Evolutionary conservation across 1,140 invertebrate species (phyloP).

Genomic region (Nebria ingens): DNA sequence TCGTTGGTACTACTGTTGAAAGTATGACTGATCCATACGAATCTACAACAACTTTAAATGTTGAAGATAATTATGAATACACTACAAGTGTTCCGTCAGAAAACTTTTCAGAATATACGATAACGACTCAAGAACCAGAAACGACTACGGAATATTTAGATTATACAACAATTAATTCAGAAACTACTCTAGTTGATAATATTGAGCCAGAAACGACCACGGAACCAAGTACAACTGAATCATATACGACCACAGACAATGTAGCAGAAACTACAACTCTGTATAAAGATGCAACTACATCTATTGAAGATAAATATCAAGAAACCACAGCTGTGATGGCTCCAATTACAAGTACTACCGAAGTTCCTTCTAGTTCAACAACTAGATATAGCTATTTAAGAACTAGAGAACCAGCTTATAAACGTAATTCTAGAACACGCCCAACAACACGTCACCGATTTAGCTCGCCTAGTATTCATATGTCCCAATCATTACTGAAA

Average conservation of each 20-base stretch:
- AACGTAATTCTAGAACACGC: neutral
- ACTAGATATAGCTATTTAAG: constrained; percentile 1
- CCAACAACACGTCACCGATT: neutral
- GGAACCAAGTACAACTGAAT: constrained; percentile 11
- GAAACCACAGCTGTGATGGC: constrained; percentile 9
- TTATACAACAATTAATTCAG: constrained; percentile 11
- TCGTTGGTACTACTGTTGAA: neutral
- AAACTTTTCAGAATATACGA: neutral
- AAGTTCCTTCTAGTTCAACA: constrained; percentile 2
- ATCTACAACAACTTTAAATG: neutral
- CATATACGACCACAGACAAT: neutral
- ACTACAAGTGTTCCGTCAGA: neutral
- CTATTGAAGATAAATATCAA: constrained; percentile 12
- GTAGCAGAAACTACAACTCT: constrained; percentile 6
- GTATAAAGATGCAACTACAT: neutral
- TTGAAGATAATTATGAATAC: neutral
- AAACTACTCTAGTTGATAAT: constrained; percentile 7
- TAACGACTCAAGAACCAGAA: constrained; percentile 9
- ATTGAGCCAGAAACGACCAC: constrained; percentile 5
- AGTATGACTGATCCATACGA: neutral
- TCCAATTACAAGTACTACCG: constrained; percentile 13
- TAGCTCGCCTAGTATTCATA: neutral
- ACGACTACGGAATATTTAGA: constrained; percentile 7
- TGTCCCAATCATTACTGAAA: neutral
- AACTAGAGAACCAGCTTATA: neutral